Conservation (phyloP, 2,888 invertebrate species). For the Aleiodes alternator region DNA sequence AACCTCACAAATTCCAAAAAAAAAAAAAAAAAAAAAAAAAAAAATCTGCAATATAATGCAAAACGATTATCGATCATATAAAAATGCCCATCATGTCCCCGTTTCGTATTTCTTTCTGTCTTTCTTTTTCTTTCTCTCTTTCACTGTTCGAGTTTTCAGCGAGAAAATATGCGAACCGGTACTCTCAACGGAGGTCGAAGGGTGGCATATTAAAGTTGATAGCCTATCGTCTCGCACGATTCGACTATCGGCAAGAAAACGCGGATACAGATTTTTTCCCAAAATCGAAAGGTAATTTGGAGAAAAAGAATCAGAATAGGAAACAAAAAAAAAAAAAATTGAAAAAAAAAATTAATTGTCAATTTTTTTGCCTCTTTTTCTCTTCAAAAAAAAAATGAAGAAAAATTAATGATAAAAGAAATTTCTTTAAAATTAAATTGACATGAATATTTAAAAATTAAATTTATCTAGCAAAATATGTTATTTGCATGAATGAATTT, state of each 20-base stretch:
- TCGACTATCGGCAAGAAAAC: slow-evolving; percentile 74
- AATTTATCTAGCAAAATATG: not conserved
- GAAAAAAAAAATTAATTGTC: no score
- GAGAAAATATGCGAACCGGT: slow-evolving; percentile 73
- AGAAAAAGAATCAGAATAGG: slow-evolving; percentile 35
- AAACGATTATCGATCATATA: slow-evolving; percentile 36
- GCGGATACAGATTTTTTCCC: slow-evolving; percentile 73
- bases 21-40: not conserved
- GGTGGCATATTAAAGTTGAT: slow-evolving; percentile 73
- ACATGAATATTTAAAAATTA: slow-evolving; percentile 1
- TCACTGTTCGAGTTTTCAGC: slow-evolving; percentile 68
- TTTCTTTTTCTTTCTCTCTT: slow-evolving; percentile 48
- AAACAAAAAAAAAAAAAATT: not conserved
- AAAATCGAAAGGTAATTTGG: slow-evolving; percentile 72
- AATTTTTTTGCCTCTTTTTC: not conserved
- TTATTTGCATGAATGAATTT: slow-evolving; percentile 30
- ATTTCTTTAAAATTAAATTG: not conserved
- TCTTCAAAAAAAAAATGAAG: no score
- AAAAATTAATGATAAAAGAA: no score
- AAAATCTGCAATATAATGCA: not conserved
- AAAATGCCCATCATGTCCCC: slow-evolving; percentile 50
- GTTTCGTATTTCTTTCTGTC: slow-evolving; percentile 48
- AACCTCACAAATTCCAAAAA: not conserved
- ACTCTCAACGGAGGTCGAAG: slow-evolving; percentile 73
- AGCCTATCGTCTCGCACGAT: slow-evolving; percentile 72